Evolutionary conservation across 2,888 invertebrate genomes (phyloP).

Genomic region (Chalcis sispes): DNA sequence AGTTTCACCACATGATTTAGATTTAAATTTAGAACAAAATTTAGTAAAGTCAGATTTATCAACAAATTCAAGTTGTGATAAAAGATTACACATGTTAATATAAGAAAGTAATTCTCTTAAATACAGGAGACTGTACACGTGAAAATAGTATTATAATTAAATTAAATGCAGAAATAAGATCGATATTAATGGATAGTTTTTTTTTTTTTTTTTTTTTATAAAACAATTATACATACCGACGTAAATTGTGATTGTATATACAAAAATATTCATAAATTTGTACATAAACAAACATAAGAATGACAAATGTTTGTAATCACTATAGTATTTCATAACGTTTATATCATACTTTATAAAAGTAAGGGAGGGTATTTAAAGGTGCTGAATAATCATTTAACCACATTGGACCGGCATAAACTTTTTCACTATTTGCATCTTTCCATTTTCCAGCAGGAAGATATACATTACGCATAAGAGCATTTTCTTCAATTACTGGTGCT

Average conservation of each 20-base stretch:
- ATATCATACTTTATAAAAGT: constrained; percentile 77
- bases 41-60: constrained; percentile 51
- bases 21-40: constrained; percentile 59
- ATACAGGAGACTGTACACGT: constrained; percentile 75
- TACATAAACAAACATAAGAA: background rate
- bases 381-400: constrained; percentile 83
- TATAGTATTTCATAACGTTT: background rate
- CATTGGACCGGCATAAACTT: constrained; percentile 78
- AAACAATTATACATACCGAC: constrained; percentile 44
- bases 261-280: background rate
- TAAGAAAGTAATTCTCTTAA: constrained; percentile 77
- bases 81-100: constrained; percentile 76
- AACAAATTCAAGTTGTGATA: constrained; percentile 74
- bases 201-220: constrained; percentile 18
- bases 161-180: constrained; percentile 78
- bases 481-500: constrained; percentile 85
- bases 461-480: constrained; percentile 81
- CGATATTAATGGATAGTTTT: constrained; percentile 74
- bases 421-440: constrained; percentile 78
- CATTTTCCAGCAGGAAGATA: constrained; percentile 87
- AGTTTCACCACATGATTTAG: constrained; percentile 58
- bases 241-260: too few relatives aligned
- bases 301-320: background rate
- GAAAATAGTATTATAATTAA: constrained; percentile 77
- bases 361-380: constrained; percentile 83